Evolutionary conservation across 2,888 invertebrate species (phyloP), one percentile per base, ranked within the genome.

Genomic region (Dorcus parallelipipedus): DNA sequence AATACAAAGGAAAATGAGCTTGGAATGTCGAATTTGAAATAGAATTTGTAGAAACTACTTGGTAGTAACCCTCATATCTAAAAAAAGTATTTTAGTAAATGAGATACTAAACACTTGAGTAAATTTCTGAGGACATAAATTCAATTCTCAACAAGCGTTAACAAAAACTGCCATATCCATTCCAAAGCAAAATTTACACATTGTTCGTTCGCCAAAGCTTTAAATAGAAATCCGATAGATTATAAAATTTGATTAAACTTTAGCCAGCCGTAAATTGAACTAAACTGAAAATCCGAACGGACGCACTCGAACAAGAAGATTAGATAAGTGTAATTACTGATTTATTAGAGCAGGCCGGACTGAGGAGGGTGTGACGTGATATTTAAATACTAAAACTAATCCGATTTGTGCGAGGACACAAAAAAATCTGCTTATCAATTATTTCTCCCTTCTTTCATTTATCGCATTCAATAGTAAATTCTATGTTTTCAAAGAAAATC

Each of bases 281-380:
- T 66, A 68, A 64, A 70, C 67, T 67, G 70, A 73, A 74, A 71
- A 73, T 71, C 71, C 71, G 66, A 69, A 73, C 68, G 73, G 71
- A 70, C 69, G 71, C 74, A 73, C 68, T 69, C 67, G 70, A 75
- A 75, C 73, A 74, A 74, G 72, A 73, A 74, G 74, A 75, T 76
- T 76, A 76, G 75, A 76, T 76, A 75, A 74, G 72, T 73, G 66
- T 74, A 75, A 75, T 75, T 74, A 75, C 74, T 75, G 75, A 76
- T 75, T 75, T 75, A 75, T 74, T 73, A 72, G 70, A 67, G 68
- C 68, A 62, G 68, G 66, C 69, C 49, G 61, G 58, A 55, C 63
- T 64, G 68, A 67, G 65, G 64, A 67, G 69, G 69, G 69, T 69
- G 68, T 67, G 69, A 68, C 68, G 63, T 65, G 61, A 65, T 65